Base-by-base conservation (phyloP, 2,888 invertebrate species). In the Scotopteryx bipunctaria region DNA sequence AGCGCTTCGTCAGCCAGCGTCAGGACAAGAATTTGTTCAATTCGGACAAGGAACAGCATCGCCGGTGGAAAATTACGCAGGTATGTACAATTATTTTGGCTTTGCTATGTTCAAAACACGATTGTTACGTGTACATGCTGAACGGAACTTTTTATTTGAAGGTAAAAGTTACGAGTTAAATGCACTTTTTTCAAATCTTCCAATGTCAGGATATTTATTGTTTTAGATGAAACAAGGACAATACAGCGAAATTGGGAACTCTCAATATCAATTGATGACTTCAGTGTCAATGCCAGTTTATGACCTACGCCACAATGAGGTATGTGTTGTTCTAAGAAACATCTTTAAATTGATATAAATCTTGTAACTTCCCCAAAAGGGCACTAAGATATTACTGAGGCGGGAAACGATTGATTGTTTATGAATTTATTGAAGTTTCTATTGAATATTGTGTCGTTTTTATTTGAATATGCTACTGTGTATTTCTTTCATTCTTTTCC, bases 261-360 rank as follows among this genome's bases (percentile, higher is more conserved):
- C 94, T 63, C 91, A 92, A 50, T 96, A 96, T 77, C 94, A 95
- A 66, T 91, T 98, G 76, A 96, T 98, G 95, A 98, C 97, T 8
- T 97, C 98, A 4, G 96, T 98, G 9, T 96, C 98, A 48, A 95
- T 97, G 92, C 98, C 98, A 4, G 98, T 98, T 25, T 98, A 97
- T 79, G 97, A 98, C 88, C 93, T 94, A 64, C 94, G 95, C 36
- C 94, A 95, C 64, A 95, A 95, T 82, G 95, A 95, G 92, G 96
- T 96, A 92, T 93, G 95, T 71, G 62, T 44, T 37, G 32, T 32
- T 45, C 25, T 17, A n/a, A 32, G 23, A 1, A 31, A 11, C 36
- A 35, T 16, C 9, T 41, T 21, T 16, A 14, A 33, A 17, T 32
- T 40, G 5, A 13, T 48, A 45, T 46, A 31, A 14, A 33, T 36